Percentiles rank a stretch among this genome's conserved stretches.
These are phyloP conservation scores for Pelvicachromis taeniatus DNA, from an alignment of 2,113 vertebrate genomes.

Conservation along the genomic window DNA sequence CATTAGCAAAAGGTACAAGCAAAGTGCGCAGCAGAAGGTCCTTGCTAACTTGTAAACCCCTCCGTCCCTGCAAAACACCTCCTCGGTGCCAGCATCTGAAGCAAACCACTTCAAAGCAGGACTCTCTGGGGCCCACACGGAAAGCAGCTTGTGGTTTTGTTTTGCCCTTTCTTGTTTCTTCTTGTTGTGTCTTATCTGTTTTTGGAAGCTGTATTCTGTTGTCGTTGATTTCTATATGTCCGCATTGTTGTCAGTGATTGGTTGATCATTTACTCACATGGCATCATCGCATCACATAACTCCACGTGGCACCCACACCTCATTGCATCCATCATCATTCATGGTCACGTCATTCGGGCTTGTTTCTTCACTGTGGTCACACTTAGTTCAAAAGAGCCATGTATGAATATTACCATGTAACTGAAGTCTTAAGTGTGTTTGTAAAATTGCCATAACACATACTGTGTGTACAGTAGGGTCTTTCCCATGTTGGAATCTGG, in stretches of 20 bases:
- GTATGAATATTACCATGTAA: constrained; percentile 45
- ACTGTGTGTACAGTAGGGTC: constrained; percentile 46
- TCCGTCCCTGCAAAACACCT: not conserved
- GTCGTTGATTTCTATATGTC: constrained; percentile 61
- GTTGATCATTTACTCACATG: constrained; percentile 55
- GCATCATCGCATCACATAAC: constrained; percentile 47
- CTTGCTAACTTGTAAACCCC: constrained; percentile 14
- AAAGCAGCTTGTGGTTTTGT: constrained; percentile 60
- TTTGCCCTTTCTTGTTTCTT: constrained; percentile 18
- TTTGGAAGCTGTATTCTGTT: constrained; percentile 54
- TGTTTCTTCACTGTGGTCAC: constrained; percentile 65
- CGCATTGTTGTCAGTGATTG: constrained; percentile 66
- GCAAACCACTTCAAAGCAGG: constrained; percentile 72
- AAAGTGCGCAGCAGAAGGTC: constrained; percentile 37
- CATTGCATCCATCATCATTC: constrained; percentile 48
- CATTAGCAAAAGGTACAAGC: constrained; percentile 31
- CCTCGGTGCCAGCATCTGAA: constrained; percentile 11
- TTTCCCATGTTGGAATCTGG: constrained; percentile 44
- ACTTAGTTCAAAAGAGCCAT: constrained; percentile 34
- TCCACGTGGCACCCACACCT: constrained; percentile 32
- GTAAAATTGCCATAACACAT: constrained; percentile 55
- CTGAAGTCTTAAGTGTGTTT: constrained; percentile 33
- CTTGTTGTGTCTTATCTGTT: constrained; percentile 35
- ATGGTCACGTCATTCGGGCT: constrained; percentile 56
- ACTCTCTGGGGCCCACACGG: constrained; percentile 43